Evolutionary conservation across 2,888 invertebrate genomes (phyloP), one percentile per base, ranked within the genome.

Genomic region (Drosophila melanosoma): DNA sequence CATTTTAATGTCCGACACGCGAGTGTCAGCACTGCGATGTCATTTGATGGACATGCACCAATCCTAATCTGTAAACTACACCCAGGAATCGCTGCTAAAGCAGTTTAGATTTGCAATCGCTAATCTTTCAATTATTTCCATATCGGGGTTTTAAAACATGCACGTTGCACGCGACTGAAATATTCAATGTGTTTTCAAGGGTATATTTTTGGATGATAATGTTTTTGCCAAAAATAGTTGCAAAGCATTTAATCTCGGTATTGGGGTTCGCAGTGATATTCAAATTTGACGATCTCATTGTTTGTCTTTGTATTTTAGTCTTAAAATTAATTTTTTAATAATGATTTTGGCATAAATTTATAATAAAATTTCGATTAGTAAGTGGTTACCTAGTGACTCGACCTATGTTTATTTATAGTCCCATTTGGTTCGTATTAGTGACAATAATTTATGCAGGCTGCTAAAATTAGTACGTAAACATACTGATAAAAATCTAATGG

Each of bases 11-110:
- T 20, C 23, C 15, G 11, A n/a, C 36, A 26, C 4, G 29, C 29
- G 29, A 29, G 6, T 23, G 6, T 36, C 10, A 15, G 49, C n/a
- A 10, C 23, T 8, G 26, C 8, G 23, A 26, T 54, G 32, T 3
- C n/a, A 45, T 40, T 4, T 48, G 48, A 26, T 70, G 57, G 59
- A 53, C 57, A 63, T 51, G 61, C 63, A 40, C 52, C 23, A 64
- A 64, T 58, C 62, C 76, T 66, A 70, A 77, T 77, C 77, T 17
- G 10, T 2, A 48, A 33, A 12, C 51, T 29, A 17, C 17, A 29
- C 29, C n/a, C 62, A 20, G 12, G 17, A 48, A 61, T 64, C 29
- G 51, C 26, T 33, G 36, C 49, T 59, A 36, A 29, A 79, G 60
- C 71, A 67, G 20, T 64, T 64, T 1, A 23, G 35, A n/a, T 33